Conservation (phyloP, 2,113 vertebrate genomes). For the Smithornis capensis region DNA sequence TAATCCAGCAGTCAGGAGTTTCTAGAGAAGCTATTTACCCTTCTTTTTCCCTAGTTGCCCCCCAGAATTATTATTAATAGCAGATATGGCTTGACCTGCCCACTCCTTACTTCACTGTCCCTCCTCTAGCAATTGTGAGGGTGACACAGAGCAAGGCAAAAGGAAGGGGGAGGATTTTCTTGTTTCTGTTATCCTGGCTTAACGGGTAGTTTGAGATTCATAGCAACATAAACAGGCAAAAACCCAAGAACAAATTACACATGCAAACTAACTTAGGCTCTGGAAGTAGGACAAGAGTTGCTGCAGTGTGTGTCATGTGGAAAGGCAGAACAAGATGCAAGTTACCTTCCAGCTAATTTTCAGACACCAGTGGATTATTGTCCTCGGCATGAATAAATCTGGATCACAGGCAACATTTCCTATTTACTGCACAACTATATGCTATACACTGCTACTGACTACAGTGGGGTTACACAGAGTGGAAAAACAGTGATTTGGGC, state of each 20-base stretch:
- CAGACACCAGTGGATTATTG: neutral
- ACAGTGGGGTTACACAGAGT: neutral
- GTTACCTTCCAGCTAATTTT: neutral
- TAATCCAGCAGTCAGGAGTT: neutral
- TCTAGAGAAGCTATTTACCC: neutral
- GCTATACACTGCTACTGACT: neutral
- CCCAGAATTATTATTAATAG: neutral
- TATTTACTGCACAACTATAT: neutral
- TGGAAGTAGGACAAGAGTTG: neutral
- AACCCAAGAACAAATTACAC: neutral
- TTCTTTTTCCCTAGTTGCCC: neutral
- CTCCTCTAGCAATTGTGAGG: neutral
- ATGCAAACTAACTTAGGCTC: neutral
- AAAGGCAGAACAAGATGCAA: neutral
- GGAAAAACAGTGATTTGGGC: neutral
- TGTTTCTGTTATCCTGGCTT: neutral
- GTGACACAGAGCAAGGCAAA: neutral
- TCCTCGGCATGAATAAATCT: neutral
- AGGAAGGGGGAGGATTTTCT: neutral
- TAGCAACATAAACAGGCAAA: neutral
- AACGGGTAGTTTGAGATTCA: neutral
- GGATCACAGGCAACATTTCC: neutral
- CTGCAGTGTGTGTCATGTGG: accelerated
- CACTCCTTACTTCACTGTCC: neutral
- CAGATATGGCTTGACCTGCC: neutral